Percentiles rank a stretch among this genome's conserved stretches.
Evolutionary conservation across 2,797 vertebrate species (phyloP).

Genomic region (Enteromius paludinosus): DNA sequence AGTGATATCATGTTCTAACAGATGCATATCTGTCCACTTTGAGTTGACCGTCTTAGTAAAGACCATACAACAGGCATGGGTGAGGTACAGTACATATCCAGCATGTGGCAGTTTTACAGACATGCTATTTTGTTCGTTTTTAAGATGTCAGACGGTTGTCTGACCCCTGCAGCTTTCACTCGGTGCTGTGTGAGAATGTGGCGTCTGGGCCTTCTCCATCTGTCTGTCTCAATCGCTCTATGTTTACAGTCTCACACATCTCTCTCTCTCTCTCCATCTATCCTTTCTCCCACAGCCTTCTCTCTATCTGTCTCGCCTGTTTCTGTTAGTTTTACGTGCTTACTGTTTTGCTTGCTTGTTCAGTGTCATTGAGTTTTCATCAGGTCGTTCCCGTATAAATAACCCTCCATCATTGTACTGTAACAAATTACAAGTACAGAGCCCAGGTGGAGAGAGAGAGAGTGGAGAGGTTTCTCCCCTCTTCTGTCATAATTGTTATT

Average conservation of each 20-base stretch:
- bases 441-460: slow-evolving; percentile 36
- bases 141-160: slow-evolving; percentile 32
- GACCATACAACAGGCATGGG: not conserved
- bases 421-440: slow-evolving; percentile 56
- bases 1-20: not conserved
- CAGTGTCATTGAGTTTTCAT: slow-evolving; percentile 51
- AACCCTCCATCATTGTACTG: slow-evolving; percentile 55
- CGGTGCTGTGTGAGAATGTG: slow-evolving; percentile 32
- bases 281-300: slow-evolving; percentile 12
- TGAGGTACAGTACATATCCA: slow-evolving; percentile 8
- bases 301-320: slow-evolving; percentile 27
- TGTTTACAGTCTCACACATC: slow-evolving; percentile 42
- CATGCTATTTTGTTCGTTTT: slow-evolving; percentile 7
- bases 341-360: slow-evolving; percentile 41
- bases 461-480: slow-evolving; percentile 24
- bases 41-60: slow-evolving; percentile 4
- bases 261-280: not conserved
- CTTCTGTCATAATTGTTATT: not conserved
- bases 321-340: slow-evolving; percentile 59
- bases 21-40: not conserved
- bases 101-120: not conserved
- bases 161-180: slow-evolving; percentile 37
- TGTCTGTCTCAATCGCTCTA: slow-evolving; percentile 36
- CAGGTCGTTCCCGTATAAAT: slow-evolving; percentile 53
- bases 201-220: slow-evolving; percentile 45